Evolutionary conservation across 2,113 vertebrate genomes (phyloP).

Genomic region (Benitochromis conjunctus): DNA sequence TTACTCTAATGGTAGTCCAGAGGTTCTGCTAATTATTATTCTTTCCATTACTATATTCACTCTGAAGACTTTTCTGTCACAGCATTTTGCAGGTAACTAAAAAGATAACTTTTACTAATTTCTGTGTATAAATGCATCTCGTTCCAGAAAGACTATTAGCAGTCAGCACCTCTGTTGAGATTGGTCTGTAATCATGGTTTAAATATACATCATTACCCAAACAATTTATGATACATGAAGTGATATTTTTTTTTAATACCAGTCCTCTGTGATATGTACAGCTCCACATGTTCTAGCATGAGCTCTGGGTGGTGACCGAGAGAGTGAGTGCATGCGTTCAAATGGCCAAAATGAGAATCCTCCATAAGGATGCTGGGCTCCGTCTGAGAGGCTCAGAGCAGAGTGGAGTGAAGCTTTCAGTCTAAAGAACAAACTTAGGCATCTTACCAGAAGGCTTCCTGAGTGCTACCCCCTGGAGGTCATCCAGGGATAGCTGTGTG

Average conservation of each 20-base stretch:
- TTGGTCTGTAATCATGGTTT: not conserved
- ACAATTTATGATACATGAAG: not conserved
- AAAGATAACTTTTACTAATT: not conserved
- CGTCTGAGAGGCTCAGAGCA: not conserved
- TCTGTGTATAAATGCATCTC: not conserved
- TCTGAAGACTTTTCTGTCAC: not conserved
- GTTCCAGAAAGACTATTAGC: not conserved
- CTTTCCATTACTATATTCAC: not conserved
- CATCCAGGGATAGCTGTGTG: not conserved
- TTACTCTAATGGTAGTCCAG: not conserved
- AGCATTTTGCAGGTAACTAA: not conserved
- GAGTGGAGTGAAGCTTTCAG: not conserved
- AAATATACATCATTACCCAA: not conserved
- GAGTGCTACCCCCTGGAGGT: not conserved
- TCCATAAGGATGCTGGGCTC: not conserved
- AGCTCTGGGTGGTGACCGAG: not conserved
- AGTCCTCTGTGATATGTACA: not conserved
- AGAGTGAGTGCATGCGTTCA: not conserved
- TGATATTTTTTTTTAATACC: not conserved
- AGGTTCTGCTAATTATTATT: not conserved
- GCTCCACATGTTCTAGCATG: not conserved
- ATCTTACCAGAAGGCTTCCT: not conserved
- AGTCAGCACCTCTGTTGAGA: not conserved
- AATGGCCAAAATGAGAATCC: not conserved
- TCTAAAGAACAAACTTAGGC: not conserved